phyloP scores from a whole-genome alignment of 30 jellyfish, hydroid and myxozoan species.

The Phacellophora camtschatica region DNA sequence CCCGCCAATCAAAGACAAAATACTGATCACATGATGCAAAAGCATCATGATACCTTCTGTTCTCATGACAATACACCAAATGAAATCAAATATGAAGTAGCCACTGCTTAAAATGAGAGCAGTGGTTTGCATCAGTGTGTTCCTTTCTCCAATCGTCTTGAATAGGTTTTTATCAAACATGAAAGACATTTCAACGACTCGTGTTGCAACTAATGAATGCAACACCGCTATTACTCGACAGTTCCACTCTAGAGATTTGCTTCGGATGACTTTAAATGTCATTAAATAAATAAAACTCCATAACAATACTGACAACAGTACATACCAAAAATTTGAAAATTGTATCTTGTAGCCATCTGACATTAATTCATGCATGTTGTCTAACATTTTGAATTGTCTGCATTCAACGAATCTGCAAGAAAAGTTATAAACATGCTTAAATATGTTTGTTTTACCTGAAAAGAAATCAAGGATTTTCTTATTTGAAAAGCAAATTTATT shows the following conservation, averaged over 20 bases:
- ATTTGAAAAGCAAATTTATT: no score
- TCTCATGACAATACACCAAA: conserved; percentile 84
- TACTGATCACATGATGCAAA: conserved; percentile 80
- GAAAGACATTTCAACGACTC: conserved; percentile 33
- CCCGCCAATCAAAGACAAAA: conserved; percentile 76
- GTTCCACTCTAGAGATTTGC: conserved; percentile 65
- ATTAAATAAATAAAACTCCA: conserved; percentile 73
- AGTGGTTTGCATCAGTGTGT: conserved; percentile 40
- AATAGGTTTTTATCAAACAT: conserved; percentile 76
- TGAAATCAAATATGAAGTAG: conserved; percentile 76
- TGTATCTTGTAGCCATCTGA: neutral
- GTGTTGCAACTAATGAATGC: conserved; percentile 66
- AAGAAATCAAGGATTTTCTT: no score
- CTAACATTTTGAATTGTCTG: neutral
- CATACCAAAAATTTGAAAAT: conserved; percentile 31
- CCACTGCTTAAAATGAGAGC: conserved; percentile 72
- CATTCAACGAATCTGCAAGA: no score
- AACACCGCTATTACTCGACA: conserved; percentile 78
- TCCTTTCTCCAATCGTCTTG: conserved; percentile 67
- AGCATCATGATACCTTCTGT: conserved; percentile 86
- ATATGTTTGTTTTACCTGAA: no score
- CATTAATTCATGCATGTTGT: neutral
- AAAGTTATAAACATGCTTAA: no score
- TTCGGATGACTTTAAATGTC: neutral
- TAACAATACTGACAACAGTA: conserved; percentile 4